Evolutionary conservation across 2,888 invertebrate genomes (phyloP), one percentile per base, ranked within the genome.

Genomic region (Phaonia tiefii): DNA sequence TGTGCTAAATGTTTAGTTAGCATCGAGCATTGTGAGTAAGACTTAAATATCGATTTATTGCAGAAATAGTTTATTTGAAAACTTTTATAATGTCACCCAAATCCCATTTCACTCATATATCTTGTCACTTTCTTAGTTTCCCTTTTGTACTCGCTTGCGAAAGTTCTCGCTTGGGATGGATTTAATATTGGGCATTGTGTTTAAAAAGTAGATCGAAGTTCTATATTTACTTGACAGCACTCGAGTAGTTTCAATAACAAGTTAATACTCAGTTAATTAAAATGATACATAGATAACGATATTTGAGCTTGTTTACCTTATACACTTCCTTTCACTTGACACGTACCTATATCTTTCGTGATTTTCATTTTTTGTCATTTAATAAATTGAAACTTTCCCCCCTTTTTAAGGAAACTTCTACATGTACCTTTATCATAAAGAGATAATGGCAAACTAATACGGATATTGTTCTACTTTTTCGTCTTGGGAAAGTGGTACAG

Each of bases 1-100:
- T 65, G 70, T 71, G 77, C 74, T 77, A 80, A 80, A 80, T 77
- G 76, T 76, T 77, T 60, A 56, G 58, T 69, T 44, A 20, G 31
- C 46, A 46, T 13, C 39, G 44, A 2, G 13, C 17, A 20, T 39
- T 31, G 13, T 37, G 3, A 10, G 39, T 60, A 7, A n/a, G n/a
- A n/a, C n/a, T 60, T 39, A 39, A 17, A 60, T 60, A 39, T 37
- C 39, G 39, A 39, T 76, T 80, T 65, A 73, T 70, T 65, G 65
- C 42, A 73, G 69, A 69, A 65, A 76, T 70, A 74, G 66, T 77
- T 79, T 74, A n/a, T n/a, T 37, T 31, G 39, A 10, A 22, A 60
- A 42, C n/a, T n/a, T n/a, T 1, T 56, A 17, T 17, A 15, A n/a
- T n/a, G n/a, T n/a, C n/a, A n/a, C n/a, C n/a, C n/a, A n/a, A n/a